These are phyloP conservation scores for Eristalinus aeneus DNA, from an alignment of 2,888 invertebrate species.

Conservation along the genomic window DNA sequence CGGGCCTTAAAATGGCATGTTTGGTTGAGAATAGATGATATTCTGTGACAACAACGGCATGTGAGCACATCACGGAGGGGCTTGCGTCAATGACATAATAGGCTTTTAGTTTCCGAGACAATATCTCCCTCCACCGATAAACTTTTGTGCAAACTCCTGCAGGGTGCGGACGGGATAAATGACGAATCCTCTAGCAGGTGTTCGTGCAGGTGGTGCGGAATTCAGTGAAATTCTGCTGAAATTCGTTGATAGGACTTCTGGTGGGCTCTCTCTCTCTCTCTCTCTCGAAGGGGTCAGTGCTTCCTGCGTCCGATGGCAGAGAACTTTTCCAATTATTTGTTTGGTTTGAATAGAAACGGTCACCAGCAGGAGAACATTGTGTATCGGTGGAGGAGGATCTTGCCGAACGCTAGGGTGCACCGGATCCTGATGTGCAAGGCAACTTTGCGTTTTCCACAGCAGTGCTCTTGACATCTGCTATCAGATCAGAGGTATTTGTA, in stretches of 20 bases:
- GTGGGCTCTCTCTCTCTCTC: background rate
- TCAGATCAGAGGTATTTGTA: background rate
- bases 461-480: background rate
- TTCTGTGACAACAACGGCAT: conserved; percentile 26
- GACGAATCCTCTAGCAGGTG: background rate
- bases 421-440: background rate
- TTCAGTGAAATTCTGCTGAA: background rate
- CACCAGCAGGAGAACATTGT: background rate
- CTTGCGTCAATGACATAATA: conserved; percentile 27
- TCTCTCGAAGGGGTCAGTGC: background rate
- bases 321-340: background rate
- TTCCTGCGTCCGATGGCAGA: background rate
- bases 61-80: background rate
- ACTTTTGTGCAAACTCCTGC: conserved; percentile 1
- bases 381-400: background rate
- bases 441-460: background rate
- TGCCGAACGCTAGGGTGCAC: background rate
- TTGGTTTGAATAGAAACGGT: background rate
- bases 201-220: background rate
- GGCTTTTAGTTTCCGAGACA: conserved; percentile 40
- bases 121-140: conserved; percentile 6
- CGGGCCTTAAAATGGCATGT: background rate
- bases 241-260: background rate
- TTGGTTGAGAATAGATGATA: conserved; percentile 18
- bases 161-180: background rate